Evolutionary conservation across 2,113 vertebrate genomes (phyloP), one percentile per base, ranked within the genome.

Genomic region (Vanacampus margaritifer): DNA sequence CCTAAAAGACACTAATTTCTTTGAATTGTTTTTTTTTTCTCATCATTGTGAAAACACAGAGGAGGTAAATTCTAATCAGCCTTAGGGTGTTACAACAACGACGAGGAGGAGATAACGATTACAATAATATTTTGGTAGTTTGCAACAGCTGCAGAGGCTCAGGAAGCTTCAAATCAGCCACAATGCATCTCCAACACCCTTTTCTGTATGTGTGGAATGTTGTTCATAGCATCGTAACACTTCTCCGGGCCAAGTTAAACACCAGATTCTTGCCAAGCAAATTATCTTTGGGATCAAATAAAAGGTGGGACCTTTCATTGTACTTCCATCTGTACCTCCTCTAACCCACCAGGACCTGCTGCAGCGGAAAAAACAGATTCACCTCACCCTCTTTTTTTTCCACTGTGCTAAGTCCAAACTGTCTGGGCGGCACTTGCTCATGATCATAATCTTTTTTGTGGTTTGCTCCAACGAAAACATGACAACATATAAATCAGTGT

Each of bases 401-500:
- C 60, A 69, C 68, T 59, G 26, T n/a, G 41, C 36, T 72, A 19
- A 56, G 43, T 67, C 37, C 50, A 66, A 53, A 28, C 60, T 67
- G 67, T 53, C 53, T 56, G 67, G 72, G 51, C 59, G 21, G 67
- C 64, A 75, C 36, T 2, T 1, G 48, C 65, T 73, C 68, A 58
- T 51, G 54, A 67, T 50, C 56, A 41, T 67, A 50, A 64, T 67
- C 76, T 69, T 78, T n/a, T 87, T 76, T 71, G 56, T 89, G 73
- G 62, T 69, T 48, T 35, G 28, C 21, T 88, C 90, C 90, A 92
- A 91, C 86, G 78, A 89, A 90, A 93, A 92, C 87, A 92, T 54
- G 5, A 74, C 64, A 78, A 43, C 71, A 72, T 80, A 84, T 87
- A 84, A 81, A 90, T 86, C 87, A 84, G 67, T 74, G 67, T 78